Base-by-base conservation (phyloP, 2,888 invertebrate species). In the Pteria penguin region DNA sequence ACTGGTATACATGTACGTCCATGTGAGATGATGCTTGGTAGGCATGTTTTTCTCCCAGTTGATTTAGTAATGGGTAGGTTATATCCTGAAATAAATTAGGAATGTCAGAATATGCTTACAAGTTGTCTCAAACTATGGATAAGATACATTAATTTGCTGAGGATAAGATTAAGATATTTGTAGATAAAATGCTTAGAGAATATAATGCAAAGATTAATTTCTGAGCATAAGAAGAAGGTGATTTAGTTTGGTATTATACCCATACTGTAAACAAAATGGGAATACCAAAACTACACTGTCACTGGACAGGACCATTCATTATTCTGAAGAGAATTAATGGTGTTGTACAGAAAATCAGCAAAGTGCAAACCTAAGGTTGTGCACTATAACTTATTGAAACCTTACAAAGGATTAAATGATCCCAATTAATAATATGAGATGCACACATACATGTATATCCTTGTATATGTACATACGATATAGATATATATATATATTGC, bases 11-110 rank as follows among this genome's bases (percentile, higher is more conserved):
- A n/a, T n/a, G 54, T 60, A 29, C 62, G 45, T 63, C 78, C 68
- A 62, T 58, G 57, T 54, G 26, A 52, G 24, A 62, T 81, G 67
- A 77, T 79, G 73, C 62, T 78, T 33, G 78, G 81, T 11, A 68
- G 75, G 52, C 68, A 81, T 18, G 58, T 79, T 14, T 72, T n/a
- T 31, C 27, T 75, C 31, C 80, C 80, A 18, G 22, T 69, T 45
- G 72, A 78, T 52, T 61, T 73, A 22, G 54, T 58, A 5, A 18
- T 69, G 24, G 79, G 79, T 14, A 52, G 55, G 18, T 14, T 63
- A n/a, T 4, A 72, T 29, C 27, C 62, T 57, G 33, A 65, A 65
- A 29, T 32, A 14, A 29, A 31, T 24, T 55, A 18, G 33, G 22
- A 33, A 52, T 62, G 29, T 63, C 57, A 18, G 66, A 72, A 4